These are phyloP conservation scores for Cephonodes hylas DNA, from an alignment of 2,888 invertebrate genomes.

Conservation along the genomic window DNA sequence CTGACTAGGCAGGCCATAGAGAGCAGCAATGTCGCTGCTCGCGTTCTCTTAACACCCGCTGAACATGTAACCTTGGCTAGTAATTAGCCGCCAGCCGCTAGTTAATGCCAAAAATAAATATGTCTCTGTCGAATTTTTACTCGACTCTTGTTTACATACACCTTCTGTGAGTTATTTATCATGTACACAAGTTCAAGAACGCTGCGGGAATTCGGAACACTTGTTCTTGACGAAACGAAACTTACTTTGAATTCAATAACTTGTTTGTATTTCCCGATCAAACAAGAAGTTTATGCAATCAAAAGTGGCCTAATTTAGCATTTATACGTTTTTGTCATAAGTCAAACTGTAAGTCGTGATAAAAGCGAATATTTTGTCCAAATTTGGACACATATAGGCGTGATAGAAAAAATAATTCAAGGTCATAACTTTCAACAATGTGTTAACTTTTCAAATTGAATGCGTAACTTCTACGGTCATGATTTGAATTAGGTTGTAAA, in stretches of 20 bases:
- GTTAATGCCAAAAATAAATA: slow-evolving; percentile 24
- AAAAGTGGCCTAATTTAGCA: not conserved
- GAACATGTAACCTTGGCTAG: slow-evolving; percentile 37
- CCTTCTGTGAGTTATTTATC: slow-evolving; percentile 13
- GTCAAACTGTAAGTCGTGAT: not conserved
- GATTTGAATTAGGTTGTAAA: not conserved
- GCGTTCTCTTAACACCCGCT: slow-evolving; percentile 9
- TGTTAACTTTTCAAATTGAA: not conserved
- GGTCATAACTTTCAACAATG: not conserved
- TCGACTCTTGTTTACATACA: slow-evolving; percentile 13
- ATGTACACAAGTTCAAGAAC: slow-evolving; percentile 17
- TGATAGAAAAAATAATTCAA: not conserved
- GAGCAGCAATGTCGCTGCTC: too few relatives aligned
- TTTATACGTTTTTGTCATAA: not conserved
- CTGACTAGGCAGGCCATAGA: too few relatives aligned
- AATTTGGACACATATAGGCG: not conserved
- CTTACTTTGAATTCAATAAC: not conserved
- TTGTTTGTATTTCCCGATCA: too few relatives aligned
- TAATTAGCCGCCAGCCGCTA: slow-evolving; percentile 32
- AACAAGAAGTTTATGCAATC: too few relatives aligned
- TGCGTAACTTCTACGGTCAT: not conserved
- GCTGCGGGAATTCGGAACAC: not conserved
- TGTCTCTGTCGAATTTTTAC: slow-evolving; percentile 18
- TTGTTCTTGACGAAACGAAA: slow-evolving; percentile 5
- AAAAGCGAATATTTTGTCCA: not conserved